These are phyloP conservation scores for Ormyrus nitidulus DNA, from an alignment of 2,888 invertebrate genomes.

Conservation along the genomic window DNA sequence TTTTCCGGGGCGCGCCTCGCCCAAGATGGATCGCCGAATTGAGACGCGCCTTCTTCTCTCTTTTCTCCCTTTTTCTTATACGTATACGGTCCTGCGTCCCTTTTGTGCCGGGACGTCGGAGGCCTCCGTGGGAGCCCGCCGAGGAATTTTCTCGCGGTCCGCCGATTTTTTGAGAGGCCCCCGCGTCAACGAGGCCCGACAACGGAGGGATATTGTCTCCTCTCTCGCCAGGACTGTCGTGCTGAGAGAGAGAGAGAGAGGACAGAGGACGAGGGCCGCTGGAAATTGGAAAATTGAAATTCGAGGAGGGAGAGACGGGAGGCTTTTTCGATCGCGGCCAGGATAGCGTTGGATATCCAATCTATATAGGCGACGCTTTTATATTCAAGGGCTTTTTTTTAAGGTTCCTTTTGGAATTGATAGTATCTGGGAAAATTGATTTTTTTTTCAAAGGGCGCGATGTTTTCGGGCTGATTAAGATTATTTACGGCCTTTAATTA, in stretches of 20 bases:
- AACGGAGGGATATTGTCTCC: constrained; percentile 13
- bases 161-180: constrained; percentile 58
- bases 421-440: too few relatives aligned
- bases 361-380: too few relatives aligned
- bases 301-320: background rate
- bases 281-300: constrained; percentile 21
- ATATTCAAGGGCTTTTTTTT: too few relatives aligned
- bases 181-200: constrained; percentile 58
- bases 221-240: background rate
- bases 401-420: too few relatives aligned
- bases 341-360: too few relatives aligned
- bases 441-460: too few relatives aligned
- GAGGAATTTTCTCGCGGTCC: constrained; percentile 63
- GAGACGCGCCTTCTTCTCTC: constrained; percentile 58
- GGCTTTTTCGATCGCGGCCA: background rate
- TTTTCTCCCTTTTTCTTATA: constrained; percentile 28
- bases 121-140: constrained; percentile 58
- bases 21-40: constrained; percentile 62
- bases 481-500: too few relatives aligned
- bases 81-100: background rate
- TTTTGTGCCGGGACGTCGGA: background rate
- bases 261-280: background rate
- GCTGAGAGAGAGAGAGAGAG: background rate
- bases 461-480: too few relatives aligned
- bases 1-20: constrained; percentile 56